A percentile compares a stretch with the other conserved stretches of the same genome.
Conservation (phyloP, 1,140 invertebrate genomes). For the Cephus cinctus region DNA sequence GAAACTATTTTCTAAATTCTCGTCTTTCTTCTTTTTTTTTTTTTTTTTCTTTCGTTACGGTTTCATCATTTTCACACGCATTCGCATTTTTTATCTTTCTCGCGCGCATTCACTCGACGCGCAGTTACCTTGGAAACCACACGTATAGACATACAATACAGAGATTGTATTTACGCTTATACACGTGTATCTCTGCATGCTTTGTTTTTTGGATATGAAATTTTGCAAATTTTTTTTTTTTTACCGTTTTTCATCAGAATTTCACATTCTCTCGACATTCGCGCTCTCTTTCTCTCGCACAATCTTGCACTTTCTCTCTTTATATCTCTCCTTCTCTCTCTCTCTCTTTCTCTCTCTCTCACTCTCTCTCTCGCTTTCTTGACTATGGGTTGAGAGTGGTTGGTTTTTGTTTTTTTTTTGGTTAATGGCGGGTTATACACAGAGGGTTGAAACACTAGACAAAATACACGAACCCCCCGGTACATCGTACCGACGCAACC, state of each 20-base stretch:
- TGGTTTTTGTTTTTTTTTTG: constrained; percentile 36
- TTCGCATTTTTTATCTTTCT: too few species aligned
- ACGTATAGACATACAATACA: not conserved
- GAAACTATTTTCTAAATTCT: too few species aligned
- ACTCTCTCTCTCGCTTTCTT: constrained; percentile 17
- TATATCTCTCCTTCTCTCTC: constrained; percentile 36
- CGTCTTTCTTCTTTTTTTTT: constrained; percentile 3
- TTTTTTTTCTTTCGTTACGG: not conserved
- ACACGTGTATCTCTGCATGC: not conserved
- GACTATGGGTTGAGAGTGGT: constrained; percentile 39
- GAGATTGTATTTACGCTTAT: not conserved
- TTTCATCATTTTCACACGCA: too few species aligned
- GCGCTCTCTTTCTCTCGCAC: constrained; percentile 9
- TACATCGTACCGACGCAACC: too few species aligned
- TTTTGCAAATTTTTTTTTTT: constrained; percentile 5
- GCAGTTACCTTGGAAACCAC: too few species aligned
- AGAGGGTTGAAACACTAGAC: constrained; percentile 58
- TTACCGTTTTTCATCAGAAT: constrained; percentile 10
- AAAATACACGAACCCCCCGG: constrained; percentile 57
- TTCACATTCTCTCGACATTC: not conserved
- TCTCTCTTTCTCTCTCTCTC: constrained; percentile 12
- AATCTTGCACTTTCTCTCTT: constrained; percentile 17
- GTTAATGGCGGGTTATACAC: constrained; percentile 52
- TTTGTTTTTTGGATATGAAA: constrained; percentile 1
- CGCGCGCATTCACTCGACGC: too few species aligned